Conservation (phyloP, 1,140 invertebrate genomes). For the Ceratosolen solmsi region DNA sequence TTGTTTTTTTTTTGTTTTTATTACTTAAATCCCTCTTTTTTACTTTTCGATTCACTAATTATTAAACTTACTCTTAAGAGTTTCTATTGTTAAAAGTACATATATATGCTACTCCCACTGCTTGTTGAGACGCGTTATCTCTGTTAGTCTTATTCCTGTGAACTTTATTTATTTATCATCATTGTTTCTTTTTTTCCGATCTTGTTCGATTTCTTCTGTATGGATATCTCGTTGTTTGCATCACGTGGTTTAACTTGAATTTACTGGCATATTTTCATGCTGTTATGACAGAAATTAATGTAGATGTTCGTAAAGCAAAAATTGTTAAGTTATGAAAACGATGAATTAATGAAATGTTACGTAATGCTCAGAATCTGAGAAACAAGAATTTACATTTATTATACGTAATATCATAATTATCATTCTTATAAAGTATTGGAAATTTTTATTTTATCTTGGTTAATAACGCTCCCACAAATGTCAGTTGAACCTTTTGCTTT, state of each 20-base stretch:
- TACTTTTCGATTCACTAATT: conserved; percentile 52
- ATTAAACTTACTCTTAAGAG: conserved; percentile 58
- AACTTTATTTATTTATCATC: conserved; percentile 50
- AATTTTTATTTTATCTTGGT: conserved; percentile 6
- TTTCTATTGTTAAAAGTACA: conserved; percentile 57
- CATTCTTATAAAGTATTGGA: not conserved
- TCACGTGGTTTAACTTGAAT: conserved; percentile 40
- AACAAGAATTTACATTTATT: too few relatives aligned
- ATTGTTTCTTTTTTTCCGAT: conserved; percentile 53
- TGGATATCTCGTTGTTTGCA: conserved; percentile 46
- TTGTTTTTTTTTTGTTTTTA: not conserved
- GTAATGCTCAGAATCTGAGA: too few relatives aligned
- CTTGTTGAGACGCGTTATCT: conserved; percentile 55
- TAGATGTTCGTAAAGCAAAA: too few relatives aligned
- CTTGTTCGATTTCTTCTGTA: conserved; percentile 48
- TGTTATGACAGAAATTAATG: too few relatives aligned
- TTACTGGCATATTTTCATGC: not conserved
- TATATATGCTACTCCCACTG: conserved; percentile 59
- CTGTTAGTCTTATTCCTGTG: conserved; percentile 43
- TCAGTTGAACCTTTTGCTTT: conserved; percentile 37
- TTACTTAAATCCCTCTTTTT: conserved; percentile 37
- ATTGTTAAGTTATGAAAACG: too few relatives aligned
- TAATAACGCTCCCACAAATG: conserved; percentile 47
- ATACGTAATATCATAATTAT: too few relatives aligned
- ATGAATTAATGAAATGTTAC: too few relatives aligned